Evolutionary conservation across 2,888 invertebrate species (phyloP).

Genomic region (Cerastis leucographa): DNA sequence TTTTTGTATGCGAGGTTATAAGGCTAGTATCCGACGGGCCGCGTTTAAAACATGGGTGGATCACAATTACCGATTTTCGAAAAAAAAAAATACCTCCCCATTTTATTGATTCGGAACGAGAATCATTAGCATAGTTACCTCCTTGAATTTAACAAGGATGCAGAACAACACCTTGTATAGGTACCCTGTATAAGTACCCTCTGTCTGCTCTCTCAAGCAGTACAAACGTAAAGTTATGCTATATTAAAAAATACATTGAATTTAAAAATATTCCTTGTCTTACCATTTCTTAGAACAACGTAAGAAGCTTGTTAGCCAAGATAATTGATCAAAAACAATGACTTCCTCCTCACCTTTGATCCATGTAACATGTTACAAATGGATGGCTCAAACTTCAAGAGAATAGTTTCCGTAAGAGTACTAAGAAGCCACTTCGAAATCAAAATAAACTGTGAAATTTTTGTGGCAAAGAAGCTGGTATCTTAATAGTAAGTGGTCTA

Average conservation of each 20-base stretch:
- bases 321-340: slow-evolving; percentile 19
- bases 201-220: background rate
- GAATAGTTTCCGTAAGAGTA: background rate
- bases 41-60: no score
- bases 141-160: no score
- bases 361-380: slow-evolving; percentile 17
- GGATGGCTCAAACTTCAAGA: background rate
- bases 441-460: slow-evolving; percentile 13
- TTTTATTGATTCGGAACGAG: no score
- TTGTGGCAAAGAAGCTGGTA: background rate
- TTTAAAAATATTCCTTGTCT: background rate
- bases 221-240: background rate
- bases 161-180: no score
- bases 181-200: background rate
- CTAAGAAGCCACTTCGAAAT: slow-evolving; percentile 13
- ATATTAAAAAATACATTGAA: background rate
- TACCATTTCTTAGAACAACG: slow-evolving; percentile 25
- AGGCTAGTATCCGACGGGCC: no score
- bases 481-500: background rate
- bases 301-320: background rate
- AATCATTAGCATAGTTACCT: no score
- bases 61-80: no score
- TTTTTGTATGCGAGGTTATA: no score
- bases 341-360: slow-evolving; percentile 42
- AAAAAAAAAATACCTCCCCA: no score